Evolutionary conservation across 2,888 invertebrate genomes (phyloP), one percentile per base, ranked within the genome.

Genomic region (Leptopilina drosophilae): DNA sequence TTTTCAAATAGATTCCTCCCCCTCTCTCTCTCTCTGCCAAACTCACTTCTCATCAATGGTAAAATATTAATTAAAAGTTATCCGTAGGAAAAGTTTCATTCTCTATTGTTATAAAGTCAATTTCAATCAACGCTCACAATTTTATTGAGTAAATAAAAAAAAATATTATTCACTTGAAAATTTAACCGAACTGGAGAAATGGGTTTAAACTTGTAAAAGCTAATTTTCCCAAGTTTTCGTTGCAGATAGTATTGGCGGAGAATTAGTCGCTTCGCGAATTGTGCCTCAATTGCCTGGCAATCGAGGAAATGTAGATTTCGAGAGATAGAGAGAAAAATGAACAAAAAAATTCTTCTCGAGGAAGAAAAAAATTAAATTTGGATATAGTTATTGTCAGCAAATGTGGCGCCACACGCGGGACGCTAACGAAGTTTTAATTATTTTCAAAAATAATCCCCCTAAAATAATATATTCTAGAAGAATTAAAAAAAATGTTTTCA

Each of bases 121-220:
- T 49, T 83, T 83, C 83, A 81, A 82, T 82, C 77, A 79, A 79
- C 64, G 73, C 66, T 66, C 33, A 75, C 78, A 77, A 82, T 62
- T 62, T 59, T n/a, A 59, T 56, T 56, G 11, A n/a, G 59, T 59
- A 59, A 59, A 59, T 59, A 59, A 59, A 15, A 59, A 59, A 59
- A 59, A 15, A 59, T 7, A 42, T 1, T 8, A 8, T n/a, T n/a
- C 62, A 20, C 62, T 62, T 62, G 20, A 62, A 82, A 69, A 77
- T 82, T 64, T 77, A 78, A 81, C 76, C 69, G 42, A 11, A 49
- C 12, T 75, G 77, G 42, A 77, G 84, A 84, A 87, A 86, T 84
- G 85, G 87, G 85, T 90, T 89, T 90, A 88, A 91, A 49, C 90
- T 90, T 89, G 90, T 89, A 88, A 88, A 89, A 90, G 89, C 88